Base-by-base conservation (phyloP, 2,113 vertebrate genomes). In the Anas platyrhynchos region DNA sequence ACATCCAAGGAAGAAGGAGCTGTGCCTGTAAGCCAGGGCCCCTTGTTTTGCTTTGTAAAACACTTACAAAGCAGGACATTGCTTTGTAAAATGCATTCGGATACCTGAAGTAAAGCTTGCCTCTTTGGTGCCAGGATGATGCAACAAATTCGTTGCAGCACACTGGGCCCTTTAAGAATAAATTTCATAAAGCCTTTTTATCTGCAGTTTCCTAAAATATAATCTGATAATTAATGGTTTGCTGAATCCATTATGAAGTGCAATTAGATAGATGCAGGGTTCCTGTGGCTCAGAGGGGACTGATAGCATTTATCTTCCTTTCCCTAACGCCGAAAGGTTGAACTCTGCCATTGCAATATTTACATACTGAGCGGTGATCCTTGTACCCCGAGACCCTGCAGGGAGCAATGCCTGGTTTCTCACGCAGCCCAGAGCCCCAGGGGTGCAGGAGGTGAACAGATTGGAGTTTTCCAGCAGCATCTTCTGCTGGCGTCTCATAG, bases 151-250 rank as follows among this genome's bases (percentile, higher is more conserved):
- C 21, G 7, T 18, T 55, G 71, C 54, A 41, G 84, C 66, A 46
- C 71, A 4, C 20, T 10, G 56, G 73, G 32, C 81, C 84, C 92
- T 93, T 75, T 88, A 85, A 96, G 92, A 80, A 69, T 83, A 72
- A 80, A 79, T 94, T 95, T 90, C 93, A 74, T 91, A 63, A 79
- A 89, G 81, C 85, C 65, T 84, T 95, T 95, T 95, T 90, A 94
- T 97, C 93, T 91, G 62, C 48, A 29, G 62, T 83, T 97, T 96
- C 91, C 85, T 89, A 94, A 96, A 96, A 93, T 92, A 91, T 95
- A 95, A 95, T 97, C 97, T 97, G 95, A 92, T 97, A 97, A 97
- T 97, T 96, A 97, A 98, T 96, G 97, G 96, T 91, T 97, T 96
- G 87, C 96, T 95, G 97, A 94, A 97, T 96, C 93, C 82, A 88